A percentile compares a stretch with the other conserved stretches of the same genome.
Conservation (phyloP, 1,140 invertebrate genomes). For the Drosophila lacertosa region DNA sequence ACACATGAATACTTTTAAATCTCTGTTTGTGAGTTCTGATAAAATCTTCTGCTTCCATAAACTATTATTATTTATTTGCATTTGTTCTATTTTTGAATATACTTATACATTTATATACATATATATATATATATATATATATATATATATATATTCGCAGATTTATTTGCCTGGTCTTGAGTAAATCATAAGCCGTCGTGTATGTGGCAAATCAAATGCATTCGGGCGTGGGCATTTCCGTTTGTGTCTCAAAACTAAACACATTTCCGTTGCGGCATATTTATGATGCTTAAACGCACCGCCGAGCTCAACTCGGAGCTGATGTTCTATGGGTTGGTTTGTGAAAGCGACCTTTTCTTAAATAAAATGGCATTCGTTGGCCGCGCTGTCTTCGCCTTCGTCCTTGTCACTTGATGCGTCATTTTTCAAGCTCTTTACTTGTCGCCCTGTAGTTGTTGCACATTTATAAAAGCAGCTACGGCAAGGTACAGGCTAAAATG, state of each 20-base stretch:
- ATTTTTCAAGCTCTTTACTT: constrained; percentile 70
- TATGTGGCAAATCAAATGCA: constrained; percentile 61
- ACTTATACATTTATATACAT: constrained; percentile 19
- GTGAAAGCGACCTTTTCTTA: constrained; percentile 5
- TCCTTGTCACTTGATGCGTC: constrained; percentile 73
- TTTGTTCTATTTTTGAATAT: constrained; percentile 32
- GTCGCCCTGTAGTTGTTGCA: constrained; percentile 71
- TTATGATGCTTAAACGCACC: constrained; percentile 50
- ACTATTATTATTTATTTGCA: constrained; percentile 7
- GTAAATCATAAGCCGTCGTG: constrained; percentile 10
- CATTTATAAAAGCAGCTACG: constrained; percentile 65
- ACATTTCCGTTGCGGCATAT: constrained; percentile 69
- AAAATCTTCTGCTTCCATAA: constrained; percentile 26
- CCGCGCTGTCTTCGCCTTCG: constrained; percentile 19
- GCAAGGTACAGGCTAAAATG: constrained; percentile 65
- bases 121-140: constrained; percentile 25
- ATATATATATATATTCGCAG: constrained; percentile 23
- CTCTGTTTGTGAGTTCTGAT: constrained; percentile 15
- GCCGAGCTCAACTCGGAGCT: constrained; percentile 27
- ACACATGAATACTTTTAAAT: constrained; percentile 33
- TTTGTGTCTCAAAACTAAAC: constrained; percentile 62
- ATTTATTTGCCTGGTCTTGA: constrained; percentile 28
- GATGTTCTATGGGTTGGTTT: neutral
- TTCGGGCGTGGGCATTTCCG: constrained; percentile 65
- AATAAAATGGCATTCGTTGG: constrained; percentile 56